phyloP scores from a whole-genome alignment of 2,888 invertebrate genomes.

The Hypolimnas misippus region DNA sequence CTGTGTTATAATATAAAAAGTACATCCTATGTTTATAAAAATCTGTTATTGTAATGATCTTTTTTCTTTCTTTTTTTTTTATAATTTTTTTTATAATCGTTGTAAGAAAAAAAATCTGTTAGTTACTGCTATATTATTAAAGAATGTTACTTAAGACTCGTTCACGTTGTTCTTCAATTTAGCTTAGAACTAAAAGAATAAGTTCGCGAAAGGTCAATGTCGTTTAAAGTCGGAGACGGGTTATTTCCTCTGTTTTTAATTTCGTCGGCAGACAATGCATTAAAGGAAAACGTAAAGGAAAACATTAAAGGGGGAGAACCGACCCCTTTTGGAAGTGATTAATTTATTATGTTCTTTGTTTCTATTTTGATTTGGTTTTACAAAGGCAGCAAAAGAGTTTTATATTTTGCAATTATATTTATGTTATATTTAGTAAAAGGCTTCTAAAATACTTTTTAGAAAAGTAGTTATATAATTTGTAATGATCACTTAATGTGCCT shows the following conservation, averaged over 20 bases:
- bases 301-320: slow-evolving; percentile 75
- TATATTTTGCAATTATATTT: slow-evolving; percentile 7
- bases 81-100: neutral
- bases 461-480: too few relatives aligned
- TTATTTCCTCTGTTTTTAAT: slow-evolving; percentile 78
- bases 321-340: slow-evolving; percentile 79
- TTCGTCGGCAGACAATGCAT: slow-evolving; percentile 80
- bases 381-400: slow-evolving; percentile 33
- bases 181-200: slow-evolving; percentile 32
- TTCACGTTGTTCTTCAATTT: slow-evolving; percentile 20
- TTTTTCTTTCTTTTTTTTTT: too few relatives aligned
- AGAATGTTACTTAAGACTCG: neutral
- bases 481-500: too few relatives aligned
- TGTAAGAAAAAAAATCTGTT: neutral
- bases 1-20: too few relatives aligned
- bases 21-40: too few relatives aligned
- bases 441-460: neutral
- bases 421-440: neutral
- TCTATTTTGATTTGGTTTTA: slow-evolving; percentile 71
- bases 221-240: slow-evolving; percentile 66
- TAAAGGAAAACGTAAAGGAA: slow-evolving; percentile 80
- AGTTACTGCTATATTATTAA: neutral
- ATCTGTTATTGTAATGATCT: too few relatives aligned
- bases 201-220: slow-evolving; percentile 63
- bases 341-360: slow-evolving; percentile 82